Evolutionary conservation across 2,113 vertebrate species (phyloP).

Genomic region (Bettongia penicillata): DNA sequence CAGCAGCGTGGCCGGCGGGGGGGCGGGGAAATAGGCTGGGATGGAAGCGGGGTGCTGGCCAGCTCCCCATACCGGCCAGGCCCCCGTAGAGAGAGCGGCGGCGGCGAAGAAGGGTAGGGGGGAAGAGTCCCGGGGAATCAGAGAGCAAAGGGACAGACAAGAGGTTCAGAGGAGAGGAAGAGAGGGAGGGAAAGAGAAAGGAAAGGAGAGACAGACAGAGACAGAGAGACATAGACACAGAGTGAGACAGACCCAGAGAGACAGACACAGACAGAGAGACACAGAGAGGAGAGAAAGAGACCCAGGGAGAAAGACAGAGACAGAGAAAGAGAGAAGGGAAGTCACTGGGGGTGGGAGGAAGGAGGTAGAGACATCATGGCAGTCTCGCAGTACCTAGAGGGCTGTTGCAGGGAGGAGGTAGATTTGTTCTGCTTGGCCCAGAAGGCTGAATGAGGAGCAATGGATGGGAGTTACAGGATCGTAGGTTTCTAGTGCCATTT

Average conservation of each 20-base stretch:
- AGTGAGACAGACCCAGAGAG: background rate
- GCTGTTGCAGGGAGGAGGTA: background rate
- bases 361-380: background rate
- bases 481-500: background rate
- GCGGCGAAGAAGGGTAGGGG: background rate
- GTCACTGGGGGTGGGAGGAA: too few relatives aligned
- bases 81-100: background rate
- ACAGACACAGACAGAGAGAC: too few relatives aligned
- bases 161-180: background rate
- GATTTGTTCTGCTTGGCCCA: background rate
- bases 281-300: too few relatives aligned
- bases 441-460: background rate
- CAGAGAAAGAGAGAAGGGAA: too few relatives aligned
- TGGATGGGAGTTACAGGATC: background rate
- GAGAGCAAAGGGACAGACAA: background rate
- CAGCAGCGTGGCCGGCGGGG: constrained; percentile 85
- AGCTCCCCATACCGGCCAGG: background rate
- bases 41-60: background rate
- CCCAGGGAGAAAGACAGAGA: background rate
- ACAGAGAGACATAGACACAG: background rate
- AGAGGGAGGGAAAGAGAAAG: background rate
- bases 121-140: background rate
- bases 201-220: background rate
- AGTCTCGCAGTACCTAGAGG: background rate
- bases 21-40: background rate